These are phyloP conservation scores for Heptranchias perlo DNA, from an alignment of 2,113 vertebrate species.

Conservation along the genomic window DNA sequence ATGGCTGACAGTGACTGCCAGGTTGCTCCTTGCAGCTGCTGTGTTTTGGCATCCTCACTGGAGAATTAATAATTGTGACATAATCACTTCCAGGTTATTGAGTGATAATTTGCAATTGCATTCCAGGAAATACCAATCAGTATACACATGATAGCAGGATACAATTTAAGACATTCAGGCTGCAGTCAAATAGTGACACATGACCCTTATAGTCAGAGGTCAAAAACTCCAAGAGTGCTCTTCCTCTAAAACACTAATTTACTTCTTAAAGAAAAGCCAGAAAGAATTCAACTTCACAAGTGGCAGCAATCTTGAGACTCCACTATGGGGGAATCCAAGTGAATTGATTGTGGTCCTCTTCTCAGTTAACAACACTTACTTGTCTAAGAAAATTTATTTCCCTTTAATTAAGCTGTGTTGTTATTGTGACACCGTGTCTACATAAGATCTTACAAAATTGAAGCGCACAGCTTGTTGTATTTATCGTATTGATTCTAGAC, in stretches of 20 bases:
- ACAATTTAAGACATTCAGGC: neutral
- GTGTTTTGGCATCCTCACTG: neutral
- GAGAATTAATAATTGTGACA: neutral
- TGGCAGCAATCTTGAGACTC: neutral
- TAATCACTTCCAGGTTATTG: neutral
- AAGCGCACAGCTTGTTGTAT: constrained; percentile 5
- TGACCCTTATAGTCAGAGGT: neutral
- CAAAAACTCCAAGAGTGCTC: neutral
- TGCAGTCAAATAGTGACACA: neutral
- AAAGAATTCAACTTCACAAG: neutral
- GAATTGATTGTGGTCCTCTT: neutral
- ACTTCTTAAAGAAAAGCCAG: neutral
- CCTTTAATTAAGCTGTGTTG: neutral
- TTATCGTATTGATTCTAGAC: constrained; percentile 14
- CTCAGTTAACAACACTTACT: neutral
- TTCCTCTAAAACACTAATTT: neutral
- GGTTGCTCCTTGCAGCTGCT: neutral
- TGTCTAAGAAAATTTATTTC: neutral
- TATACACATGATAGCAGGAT: neutral
- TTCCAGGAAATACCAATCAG: constrained; percentile 6
- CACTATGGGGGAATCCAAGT: neutral
- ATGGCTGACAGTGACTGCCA: neutral
- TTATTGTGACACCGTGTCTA: neutral
- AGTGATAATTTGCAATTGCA: neutral
- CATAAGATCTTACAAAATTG: neutral